Evolutionary conservation across 2,888 invertebrate genomes (phyloP).

Genomic region (Cheilosia grossa): DNA sequence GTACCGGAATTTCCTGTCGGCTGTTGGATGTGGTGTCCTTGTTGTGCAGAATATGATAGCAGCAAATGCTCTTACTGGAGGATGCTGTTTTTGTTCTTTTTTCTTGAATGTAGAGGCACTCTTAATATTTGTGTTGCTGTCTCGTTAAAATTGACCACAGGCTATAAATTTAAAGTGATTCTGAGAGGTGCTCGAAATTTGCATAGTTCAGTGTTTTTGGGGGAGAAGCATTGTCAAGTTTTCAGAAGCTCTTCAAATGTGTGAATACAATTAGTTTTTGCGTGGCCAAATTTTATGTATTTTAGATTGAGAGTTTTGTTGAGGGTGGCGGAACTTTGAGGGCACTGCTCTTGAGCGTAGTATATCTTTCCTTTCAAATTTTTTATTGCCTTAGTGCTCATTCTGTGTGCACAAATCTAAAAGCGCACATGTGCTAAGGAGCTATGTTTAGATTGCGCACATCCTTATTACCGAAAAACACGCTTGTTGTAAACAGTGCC

Average conservation of each 20-base stretch:
- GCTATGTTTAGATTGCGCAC: no score
- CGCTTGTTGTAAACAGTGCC: no score
- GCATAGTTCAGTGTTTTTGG: conserved; percentile 27
- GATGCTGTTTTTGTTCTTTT: conserved; percentile 11
- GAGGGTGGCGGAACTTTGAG: no score
- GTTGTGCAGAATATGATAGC: conserved; percentile 16
- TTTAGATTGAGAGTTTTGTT: no score
- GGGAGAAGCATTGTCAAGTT: conserved; percentile 44
- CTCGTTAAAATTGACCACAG: conserved; percentile 67
- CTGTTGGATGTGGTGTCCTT: conserved; percentile 36
- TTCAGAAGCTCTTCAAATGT: conserved; percentile 42
- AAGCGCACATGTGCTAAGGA: no score
- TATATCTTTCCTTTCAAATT: no score
- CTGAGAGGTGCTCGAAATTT: conserved; percentile 41
- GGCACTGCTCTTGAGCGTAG: no score
- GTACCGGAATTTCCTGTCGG: conserved; percentile 69
- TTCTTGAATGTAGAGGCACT: background rate
- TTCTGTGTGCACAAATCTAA: no score
- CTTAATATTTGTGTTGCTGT: background rate
- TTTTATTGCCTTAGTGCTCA: no score
- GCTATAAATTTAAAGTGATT: conserved; percentile 63
- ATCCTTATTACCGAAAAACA: no score
- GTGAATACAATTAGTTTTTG: background rate
- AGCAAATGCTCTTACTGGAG: conserved; percentile 35
- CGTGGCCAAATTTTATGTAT: no score